phyloP scores from a whole-genome alignment of 2,113 vertebrate genomes.

The Isurus oxyrinchus region DNA sequence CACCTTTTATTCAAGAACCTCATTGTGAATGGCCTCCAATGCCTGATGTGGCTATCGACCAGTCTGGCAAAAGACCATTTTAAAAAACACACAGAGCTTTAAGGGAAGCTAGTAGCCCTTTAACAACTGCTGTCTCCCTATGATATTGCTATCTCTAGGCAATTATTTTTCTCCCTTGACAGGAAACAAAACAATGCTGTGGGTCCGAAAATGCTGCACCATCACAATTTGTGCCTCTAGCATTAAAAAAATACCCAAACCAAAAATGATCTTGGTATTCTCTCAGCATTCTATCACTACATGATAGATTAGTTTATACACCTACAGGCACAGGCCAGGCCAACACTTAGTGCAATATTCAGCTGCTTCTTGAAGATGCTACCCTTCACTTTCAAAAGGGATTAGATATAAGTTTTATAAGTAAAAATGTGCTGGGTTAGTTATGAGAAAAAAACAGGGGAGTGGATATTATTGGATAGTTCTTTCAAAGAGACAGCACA shows the following conservation, averaged over 20 bases:
- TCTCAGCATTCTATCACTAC: not conserved
- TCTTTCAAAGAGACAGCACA: not conserved
- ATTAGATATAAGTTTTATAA: not conserved
- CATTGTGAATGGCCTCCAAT: not conserved
- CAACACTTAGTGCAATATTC: not conserved
- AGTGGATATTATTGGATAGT: not conserved
- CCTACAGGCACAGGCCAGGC: not conserved
- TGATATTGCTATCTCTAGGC: not conserved
- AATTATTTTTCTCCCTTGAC: not conserved
- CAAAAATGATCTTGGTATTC: too few relatives aligned
- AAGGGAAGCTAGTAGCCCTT: not conserved
- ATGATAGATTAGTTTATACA: not conserved
- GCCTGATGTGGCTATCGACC: not conserved
- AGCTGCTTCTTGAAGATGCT: not conserved
- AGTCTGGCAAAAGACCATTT: not conserved
- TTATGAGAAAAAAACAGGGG: not conserved
- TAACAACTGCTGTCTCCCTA: not conserved
- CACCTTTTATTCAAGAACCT: not conserved
- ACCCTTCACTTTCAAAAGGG: not conserved
- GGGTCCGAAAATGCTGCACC: not conserved
- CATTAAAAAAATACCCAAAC: not conserved
- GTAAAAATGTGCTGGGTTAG: too few relatives aligned
- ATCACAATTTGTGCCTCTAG: too few relatives aligned
- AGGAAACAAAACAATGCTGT: not conserved
- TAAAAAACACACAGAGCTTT: too few relatives aligned